Conservation (phyloP, 2,797 vertebrate genomes). For the Ptychadena robeensis region DNA sequence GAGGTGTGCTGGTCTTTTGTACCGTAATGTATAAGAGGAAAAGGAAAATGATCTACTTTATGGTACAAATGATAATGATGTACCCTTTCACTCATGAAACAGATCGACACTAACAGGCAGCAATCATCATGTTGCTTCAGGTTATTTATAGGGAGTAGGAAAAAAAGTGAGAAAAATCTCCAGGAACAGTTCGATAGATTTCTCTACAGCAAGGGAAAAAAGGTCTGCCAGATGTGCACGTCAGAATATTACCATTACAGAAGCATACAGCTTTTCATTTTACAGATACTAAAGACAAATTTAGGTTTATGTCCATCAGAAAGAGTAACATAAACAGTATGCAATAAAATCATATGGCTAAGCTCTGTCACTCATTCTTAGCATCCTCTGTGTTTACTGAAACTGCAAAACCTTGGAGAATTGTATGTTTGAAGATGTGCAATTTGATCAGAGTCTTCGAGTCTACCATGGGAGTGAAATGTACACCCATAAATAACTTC, state of each 20-base stretch:
- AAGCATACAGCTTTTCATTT: slow-evolving; percentile 40
- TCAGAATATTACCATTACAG: slow-evolving; percentile 44
- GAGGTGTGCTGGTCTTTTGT: neutral
- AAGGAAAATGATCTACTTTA: neutral
- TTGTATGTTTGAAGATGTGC: neutral
- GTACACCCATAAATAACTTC: neutral
- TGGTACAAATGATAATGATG: slow-evolving; percentile 3
- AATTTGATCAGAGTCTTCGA: no score
- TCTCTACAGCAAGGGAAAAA: slow-evolving; percentile 46
- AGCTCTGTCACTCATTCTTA: slow-evolving; percentile 8
- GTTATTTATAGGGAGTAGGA: slow-evolving; percentile 49
- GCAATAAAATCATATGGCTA: slow-evolving; percentile 33
- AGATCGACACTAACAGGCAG: slow-evolving; percentile 6
- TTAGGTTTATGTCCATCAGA: slow-evolving; percentile 26
- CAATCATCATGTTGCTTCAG: slow-evolving; percentile 35
- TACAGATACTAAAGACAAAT: slow-evolving; percentile 15
- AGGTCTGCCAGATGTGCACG: slow-evolving; percentile 49
- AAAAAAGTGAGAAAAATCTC: slow-evolving; percentile 35
- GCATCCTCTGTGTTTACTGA: slow-evolving; percentile 12
- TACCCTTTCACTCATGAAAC: slow-evolving; percentile 19
- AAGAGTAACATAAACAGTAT: slow-evolving; percentile 22
- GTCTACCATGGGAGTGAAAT: neutral
- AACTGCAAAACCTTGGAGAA: slow-evolving; percentile 10
- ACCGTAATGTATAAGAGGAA: neutral
- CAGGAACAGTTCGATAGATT: slow-evolving; percentile 52